A percentile compares a stretch with the other conserved stretches of the same genome.
phyloP scores from a whole-genome alignment of 2,888 invertebrate genomes.

The Dusona sp. region DNA sequence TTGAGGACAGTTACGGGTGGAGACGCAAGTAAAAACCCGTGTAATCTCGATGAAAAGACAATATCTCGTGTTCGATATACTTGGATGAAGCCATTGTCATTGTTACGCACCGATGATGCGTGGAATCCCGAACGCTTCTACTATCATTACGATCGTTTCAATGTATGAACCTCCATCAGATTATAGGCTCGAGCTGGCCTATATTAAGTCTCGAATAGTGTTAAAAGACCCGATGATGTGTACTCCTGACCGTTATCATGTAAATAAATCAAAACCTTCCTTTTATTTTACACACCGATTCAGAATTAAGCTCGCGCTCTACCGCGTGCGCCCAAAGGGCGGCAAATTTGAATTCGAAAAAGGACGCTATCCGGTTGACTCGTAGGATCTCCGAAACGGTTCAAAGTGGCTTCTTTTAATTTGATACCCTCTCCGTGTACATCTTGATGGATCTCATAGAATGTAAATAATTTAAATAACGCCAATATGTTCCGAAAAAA shows the following conservation, averaged over 20 bases:
- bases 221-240: background rate
- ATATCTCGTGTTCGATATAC: constrained; percentile 10
- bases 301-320: background rate
- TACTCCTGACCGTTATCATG: background rate
- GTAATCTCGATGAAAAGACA: constrained; percentile 8
- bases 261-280: background rate
- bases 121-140: background rate
- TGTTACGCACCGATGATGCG: constrained; percentile 27
- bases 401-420: background rate
- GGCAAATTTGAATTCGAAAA: background rate
- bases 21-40: constrained; percentile 1
- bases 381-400: background rate
- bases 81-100: constrained; percentile 13
- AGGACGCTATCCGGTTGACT: background rate
- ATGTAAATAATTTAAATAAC: too few relatives aligned
- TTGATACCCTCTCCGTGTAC: too few relatives aligned
- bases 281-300: background rate
- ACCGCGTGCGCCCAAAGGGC: background rate
- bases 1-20: constrained; percentile 3
- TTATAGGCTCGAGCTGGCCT: background rate
- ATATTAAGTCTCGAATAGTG: background rate
- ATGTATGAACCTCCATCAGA: background rate
- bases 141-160: background rate
- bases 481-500: background rate
- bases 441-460: too few relatives aligned